Conservation (phyloP, 2,797 vertebrate genomes). For the Phrynocephalus forsythii region DNA sequence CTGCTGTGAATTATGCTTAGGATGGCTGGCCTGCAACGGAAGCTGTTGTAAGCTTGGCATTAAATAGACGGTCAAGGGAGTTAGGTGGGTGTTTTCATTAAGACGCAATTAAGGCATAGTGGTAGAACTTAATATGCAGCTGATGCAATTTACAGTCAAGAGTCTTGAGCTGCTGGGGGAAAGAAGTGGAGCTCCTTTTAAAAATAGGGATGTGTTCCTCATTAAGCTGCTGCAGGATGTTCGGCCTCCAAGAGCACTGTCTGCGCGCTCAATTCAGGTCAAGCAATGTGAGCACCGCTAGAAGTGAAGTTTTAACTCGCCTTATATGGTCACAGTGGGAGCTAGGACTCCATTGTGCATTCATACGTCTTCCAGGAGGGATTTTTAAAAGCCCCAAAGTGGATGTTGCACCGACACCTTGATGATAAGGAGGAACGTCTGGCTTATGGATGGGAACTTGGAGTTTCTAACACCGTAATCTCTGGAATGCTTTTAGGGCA, state of each 20-base stretch:
- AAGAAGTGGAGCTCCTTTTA: not conserved
- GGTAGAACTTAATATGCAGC: not conserved
- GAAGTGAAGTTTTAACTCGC: not conserved
- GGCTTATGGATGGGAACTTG: not conserved
- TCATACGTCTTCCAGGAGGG: not conserved
- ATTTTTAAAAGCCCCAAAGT: slow-evolving; percentile 7
- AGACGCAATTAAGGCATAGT: not conserved
- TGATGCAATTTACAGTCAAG: not conserved
- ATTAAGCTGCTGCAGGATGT: slow-evolving; percentile 26
- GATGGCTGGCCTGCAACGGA: not conserved
- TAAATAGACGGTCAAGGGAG: not conserved
- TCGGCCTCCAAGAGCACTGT: slow-evolving; percentile 8
- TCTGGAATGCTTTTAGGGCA: slow-evolving; percentile 23
- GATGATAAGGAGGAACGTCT: not conserved
- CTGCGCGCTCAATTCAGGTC: slow-evolving; percentile 17
- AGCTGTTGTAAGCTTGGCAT: not conserved
- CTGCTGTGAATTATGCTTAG: not conserved
- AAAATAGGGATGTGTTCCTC: slow-evolving; percentile 17
- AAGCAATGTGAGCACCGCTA: not conserved
- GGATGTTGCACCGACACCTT: not conserved
- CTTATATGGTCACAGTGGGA: not conserved
- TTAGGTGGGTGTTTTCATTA: slow-evolving; percentile 11
- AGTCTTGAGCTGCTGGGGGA: not conserved
- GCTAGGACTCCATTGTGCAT: not conserved
- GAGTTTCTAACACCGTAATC: slow-evolving; percentile 3